Conservation (phyloP, 2,888 invertebrate genomes). For the Gymnocheta viridis region DNA sequence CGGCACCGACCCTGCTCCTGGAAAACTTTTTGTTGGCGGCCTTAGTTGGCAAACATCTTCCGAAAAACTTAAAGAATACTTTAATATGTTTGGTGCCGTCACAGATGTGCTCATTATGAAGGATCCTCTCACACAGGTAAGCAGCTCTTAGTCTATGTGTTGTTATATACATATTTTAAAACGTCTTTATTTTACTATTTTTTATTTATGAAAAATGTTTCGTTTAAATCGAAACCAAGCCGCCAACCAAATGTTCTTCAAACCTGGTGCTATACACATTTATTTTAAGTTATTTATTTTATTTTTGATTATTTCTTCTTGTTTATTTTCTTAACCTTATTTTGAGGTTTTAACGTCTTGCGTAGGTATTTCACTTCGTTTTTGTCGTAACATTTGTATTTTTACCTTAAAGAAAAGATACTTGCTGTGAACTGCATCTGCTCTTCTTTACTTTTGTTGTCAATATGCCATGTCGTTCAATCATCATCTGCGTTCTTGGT, state of each 20-base stretch:
- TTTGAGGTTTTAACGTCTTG: conserved; percentile 41
- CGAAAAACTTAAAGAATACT: conserved; percentile 95
- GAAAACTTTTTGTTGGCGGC: conserved; percentile 94
- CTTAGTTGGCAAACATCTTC: conserved; percentile 96
- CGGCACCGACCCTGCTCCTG: conserved; percentile 88
- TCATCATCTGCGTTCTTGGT: conserved; percentile 30
- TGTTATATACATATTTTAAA: conserved; percentile 50
- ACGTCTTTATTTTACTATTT: conserved; percentile 45
- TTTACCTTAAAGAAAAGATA: background rate
- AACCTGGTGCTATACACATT: conserved; percentile 18
- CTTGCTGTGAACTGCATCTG: conserved; percentile 49
- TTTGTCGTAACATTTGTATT: conserved; percentile 30
- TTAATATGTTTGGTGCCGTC: conserved; percentile 95
- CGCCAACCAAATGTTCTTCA: conserved; percentile 17
- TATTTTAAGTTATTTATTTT: conserved; percentile 38
- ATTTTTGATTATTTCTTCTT: conserved; percentile 20
- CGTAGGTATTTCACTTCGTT: conserved; percentile 38
- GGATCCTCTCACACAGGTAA: conserved; percentile 95
- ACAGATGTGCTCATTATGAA: conserved; percentile 97
- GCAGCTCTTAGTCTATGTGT: conserved; percentile 68
- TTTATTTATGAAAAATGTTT: conserved; percentile 24
- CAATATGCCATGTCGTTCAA: conserved; percentile 51
- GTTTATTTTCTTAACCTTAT: conserved; percentile 57
- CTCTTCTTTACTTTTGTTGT: conserved; percentile 51
- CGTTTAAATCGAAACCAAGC: conserved; percentile 19